Conservation (phyloP, 2,113 vertebrate genomes). For the Xenopus laevis region DNA sequence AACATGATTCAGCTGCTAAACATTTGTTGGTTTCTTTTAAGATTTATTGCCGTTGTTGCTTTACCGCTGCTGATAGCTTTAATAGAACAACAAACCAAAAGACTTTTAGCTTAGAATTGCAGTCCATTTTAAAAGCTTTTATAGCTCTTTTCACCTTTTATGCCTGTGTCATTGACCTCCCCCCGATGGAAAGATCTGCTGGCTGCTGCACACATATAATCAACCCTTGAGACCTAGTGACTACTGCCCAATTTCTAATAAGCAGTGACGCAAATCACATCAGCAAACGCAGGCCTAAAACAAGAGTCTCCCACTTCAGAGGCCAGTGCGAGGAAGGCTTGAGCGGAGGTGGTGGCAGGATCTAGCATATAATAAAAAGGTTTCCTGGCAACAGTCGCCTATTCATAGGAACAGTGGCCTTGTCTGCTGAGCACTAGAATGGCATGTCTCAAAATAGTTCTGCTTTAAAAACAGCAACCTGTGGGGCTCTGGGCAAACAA, state of each 20-base stretch:
- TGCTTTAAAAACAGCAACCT: conserved; percentile 34
- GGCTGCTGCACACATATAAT: conserved; percentile 18
- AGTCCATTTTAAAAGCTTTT: conserved; percentile 4
- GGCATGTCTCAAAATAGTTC: conserved; percentile 35
- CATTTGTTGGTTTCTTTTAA: too few relatives aligned
- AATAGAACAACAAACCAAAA: too few relatives aligned
- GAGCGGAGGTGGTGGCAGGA: conserved; percentile 25
- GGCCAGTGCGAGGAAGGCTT: conserved; percentile 14
- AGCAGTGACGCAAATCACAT: conserved; percentile 29
- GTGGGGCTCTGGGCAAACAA: conserved; percentile 26
- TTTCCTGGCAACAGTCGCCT: conserved; percentile 33
- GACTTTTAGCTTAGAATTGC: too few relatives aligned
- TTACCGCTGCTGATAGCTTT: background rate
- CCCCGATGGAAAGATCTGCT: background rate
- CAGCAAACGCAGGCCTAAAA: conserved; percentile 13
- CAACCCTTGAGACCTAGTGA: background rate
- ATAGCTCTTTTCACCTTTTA: background rate
- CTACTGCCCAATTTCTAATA: conserved; percentile 31
- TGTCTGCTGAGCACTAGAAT: conserved; percentile 11
- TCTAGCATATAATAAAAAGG: conserved; percentile 10
- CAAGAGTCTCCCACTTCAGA: conserved; percentile 20
- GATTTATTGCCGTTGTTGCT: background rate
- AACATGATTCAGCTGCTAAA: too few relatives aligned
- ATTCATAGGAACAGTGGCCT: conserved; percentile 30
- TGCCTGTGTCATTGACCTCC: conserved; percentile 20